Evolutionary conservation across 2,888 invertebrate species (phyloP).

Genomic region (Pasiphila rectangulata): DNA sequence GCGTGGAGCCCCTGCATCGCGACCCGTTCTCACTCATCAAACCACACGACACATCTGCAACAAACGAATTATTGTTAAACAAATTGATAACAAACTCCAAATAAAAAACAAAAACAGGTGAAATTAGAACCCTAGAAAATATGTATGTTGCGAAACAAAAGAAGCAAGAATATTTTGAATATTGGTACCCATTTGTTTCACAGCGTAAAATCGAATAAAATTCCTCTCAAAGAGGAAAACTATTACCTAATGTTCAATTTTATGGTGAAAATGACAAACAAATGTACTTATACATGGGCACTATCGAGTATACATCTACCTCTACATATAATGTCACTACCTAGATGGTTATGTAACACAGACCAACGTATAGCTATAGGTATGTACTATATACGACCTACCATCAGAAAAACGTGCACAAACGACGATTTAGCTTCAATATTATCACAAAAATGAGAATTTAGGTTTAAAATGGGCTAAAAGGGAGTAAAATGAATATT

Average conservation of each 20-base stretch:
- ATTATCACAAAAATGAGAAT: neutral
- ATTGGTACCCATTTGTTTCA: no score
- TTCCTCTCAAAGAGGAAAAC: no score
- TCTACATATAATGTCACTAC: neutral
- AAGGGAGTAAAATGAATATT: conserved; percentile 12
- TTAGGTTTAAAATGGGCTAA: conserved; percentile 5
- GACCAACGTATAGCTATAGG: conserved; percentile 5
- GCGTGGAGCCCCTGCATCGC: conserved; percentile 75
- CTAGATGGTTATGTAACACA: conserved; percentile 4
- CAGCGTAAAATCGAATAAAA: no score
- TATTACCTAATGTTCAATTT: no score
- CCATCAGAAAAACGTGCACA: neutral
- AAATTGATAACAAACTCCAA: neutral
- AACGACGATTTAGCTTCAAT: neutral
- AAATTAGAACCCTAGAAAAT: no score
- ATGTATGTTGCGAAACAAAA: no score
- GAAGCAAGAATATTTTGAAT: no score
- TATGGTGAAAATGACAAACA: no score
- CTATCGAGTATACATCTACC: no score
- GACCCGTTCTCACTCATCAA: conserved; percentile 64
- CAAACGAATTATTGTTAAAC: conserved; percentile 11
- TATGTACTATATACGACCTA: conserved; percentile 1
- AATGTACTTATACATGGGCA: no score
- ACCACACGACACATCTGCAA: conserved; percentile 40
- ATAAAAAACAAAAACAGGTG: no score